Evolutionary conservation across 23 tunicate species (phyloP).

Genomic region (Aplidium turbinatum): DNA sequence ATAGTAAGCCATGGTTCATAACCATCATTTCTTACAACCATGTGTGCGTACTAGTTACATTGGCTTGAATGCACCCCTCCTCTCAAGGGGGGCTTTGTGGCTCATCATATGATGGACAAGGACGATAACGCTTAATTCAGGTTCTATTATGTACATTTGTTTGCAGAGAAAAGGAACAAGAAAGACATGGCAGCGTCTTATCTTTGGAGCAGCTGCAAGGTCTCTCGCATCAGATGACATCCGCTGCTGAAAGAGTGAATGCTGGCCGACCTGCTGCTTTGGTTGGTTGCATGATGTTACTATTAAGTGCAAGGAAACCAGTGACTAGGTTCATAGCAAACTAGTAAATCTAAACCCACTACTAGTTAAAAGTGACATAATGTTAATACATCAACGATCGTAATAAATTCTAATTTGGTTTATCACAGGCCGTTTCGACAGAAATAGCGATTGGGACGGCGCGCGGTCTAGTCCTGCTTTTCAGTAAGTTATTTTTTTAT

Average conservation of each 20-base stretch:
- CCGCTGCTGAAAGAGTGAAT: slow-evolving; percentile 70
- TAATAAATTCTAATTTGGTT: too few species aligned
- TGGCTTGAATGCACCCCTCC: too few species aligned
- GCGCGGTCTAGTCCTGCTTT: slow-evolving; percentile 71
- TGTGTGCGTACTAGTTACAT: too few species aligned
- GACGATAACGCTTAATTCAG: too few species aligned
- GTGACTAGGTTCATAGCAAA: neutral
- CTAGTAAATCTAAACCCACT: too few species aligned
- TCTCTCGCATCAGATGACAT: slow-evolving; percentile 58
- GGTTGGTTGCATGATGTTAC: slow-evolving; percentile 33
- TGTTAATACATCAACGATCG: too few species aligned
- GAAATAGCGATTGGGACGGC: slow-evolving; percentile 81
- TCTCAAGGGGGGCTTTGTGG: too few species aligned
- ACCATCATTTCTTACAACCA: too few species aligned
- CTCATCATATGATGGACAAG: too few species aligned
- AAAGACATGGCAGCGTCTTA: slow-evolving; percentile 70
- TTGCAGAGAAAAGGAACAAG: slow-evolving; percentile 28
- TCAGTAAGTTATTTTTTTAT: slow-evolving; percentile 49
- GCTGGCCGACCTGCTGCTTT: slow-evolving; percentile 85
- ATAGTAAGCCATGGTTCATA: too few species aligned
- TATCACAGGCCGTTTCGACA: slow-evolving; percentile 76
- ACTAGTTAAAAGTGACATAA: too few species aligned
- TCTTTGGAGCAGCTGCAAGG: slow-evolving; percentile 42
- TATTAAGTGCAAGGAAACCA: neutral
- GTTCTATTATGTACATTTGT: too few species aligned